phyloP scores from a whole-genome alignment of 1,140 invertebrate genomes.

The Drosophila asahinai region DNA sequence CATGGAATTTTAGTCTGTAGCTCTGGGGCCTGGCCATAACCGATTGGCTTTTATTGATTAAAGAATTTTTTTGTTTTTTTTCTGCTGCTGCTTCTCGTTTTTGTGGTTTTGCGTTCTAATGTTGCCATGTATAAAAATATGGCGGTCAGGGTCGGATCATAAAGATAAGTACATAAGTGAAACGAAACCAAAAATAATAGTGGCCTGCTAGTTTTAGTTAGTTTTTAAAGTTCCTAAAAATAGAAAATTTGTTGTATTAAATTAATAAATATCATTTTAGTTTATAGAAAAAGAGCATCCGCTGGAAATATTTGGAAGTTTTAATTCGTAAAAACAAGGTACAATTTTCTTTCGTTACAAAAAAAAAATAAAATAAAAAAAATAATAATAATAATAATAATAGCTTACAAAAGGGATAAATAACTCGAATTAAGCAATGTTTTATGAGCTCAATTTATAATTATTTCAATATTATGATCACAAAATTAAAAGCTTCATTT shows the following conservation, averaged over 20 bases:
- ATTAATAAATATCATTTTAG: too few relatives aligned
- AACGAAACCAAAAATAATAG: constrained; percentile 10
- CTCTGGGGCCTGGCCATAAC: constrained; percentile 50
- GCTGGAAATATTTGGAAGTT: too few relatives aligned
- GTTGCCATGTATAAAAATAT: constrained; percentile 44
- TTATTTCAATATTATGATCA: too few relatives aligned
- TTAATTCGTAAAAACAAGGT: too few relatives aligned
- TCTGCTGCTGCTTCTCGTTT: constrained; percentile 8
- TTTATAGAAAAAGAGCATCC: too few relatives aligned
- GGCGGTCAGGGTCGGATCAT: constrained; percentile 55
- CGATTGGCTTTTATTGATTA: constrained; percentile 73
- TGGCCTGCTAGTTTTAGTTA: neutral
- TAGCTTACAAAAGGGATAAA: too few relatives aligned
- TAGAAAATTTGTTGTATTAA: too few relatives aligned
- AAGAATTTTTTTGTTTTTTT: constrained; percentile 40
- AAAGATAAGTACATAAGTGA: constrained; percentile 51
- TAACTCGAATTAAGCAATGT: too few relatives aligned
- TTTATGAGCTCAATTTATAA: too few relatives aligned
- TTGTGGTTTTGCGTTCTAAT: constrained; percentile 54
- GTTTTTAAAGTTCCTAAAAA: neutral
- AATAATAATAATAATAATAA: too few relatives aligned
- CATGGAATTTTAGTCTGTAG: constrained; percentile 53
- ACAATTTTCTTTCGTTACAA: too few relatives aligned
- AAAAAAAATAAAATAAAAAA: too few relatives aligned
- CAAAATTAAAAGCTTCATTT: neutral